These are phyloP conservation scores for Merluccius polli DNA, from an alignment of 2,797 vertebrate genomes.

Conservation along the genomic window DNA sequence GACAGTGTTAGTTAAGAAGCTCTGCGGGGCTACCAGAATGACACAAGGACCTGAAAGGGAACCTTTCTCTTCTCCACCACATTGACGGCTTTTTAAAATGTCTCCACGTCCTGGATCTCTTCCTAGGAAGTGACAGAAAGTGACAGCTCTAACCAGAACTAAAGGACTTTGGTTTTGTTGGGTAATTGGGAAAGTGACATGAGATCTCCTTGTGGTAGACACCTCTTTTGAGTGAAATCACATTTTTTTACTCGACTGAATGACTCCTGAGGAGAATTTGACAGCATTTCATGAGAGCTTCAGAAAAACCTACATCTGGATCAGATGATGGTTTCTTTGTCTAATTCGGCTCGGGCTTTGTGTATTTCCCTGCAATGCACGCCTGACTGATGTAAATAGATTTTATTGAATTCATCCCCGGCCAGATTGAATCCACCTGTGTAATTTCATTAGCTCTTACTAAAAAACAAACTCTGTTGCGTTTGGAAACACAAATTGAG, in stretches of 20 bases:
- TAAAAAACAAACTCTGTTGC: constrained; percentile 32
- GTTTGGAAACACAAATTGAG: constrained; percentile 31
- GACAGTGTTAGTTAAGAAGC: constrained; percentile 37
- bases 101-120: constrained; percentile 24
- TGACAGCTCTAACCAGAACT: constrained; percentile 49
- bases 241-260: constrained; percentile 25
- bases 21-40: constrained; percentile 11
- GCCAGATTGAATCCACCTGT: constrained; percentile 65
- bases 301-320: constrained; percentile 65
- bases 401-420: constrained; percentile 71
- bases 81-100: constrained; percentile 41
- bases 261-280: constrained; percentile 37
- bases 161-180: constrained; percentile 56
- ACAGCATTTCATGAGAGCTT: constrained; percentile 33
- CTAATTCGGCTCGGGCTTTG: constrained; percentile 62
- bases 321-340: constrained; percentile 61
- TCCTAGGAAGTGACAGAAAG: constrained; percentile 53
- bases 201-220: constrained; percentile 24
- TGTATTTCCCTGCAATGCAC: constrained; percentile 55
- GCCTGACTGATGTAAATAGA: constrained; percentile 62
- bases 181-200: constrained; percentile 50
- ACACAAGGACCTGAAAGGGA: constrained; percentile 19
- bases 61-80: not conserved
- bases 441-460: constrained; percentile 64
- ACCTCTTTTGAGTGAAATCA: constrained; percentile 18